These are phyloP conservation scores for Muscicapa striata DNA, from an alignment of 2,797 vertebrate genomes.

Conservation along the genomic window DNA sequence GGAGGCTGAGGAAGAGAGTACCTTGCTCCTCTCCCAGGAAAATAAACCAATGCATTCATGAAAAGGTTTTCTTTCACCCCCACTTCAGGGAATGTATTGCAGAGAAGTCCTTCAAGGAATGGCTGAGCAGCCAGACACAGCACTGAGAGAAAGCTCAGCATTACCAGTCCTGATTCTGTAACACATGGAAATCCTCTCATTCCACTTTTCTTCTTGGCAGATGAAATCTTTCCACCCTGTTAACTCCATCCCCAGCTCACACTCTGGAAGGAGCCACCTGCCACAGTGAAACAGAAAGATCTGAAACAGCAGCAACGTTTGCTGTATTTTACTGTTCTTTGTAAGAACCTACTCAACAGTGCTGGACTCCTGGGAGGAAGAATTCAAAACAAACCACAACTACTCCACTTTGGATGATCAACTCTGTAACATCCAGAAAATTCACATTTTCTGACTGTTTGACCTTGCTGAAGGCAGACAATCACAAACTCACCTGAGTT, in stretches of 20 bases:
- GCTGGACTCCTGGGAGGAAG: neutral
- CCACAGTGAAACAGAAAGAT: neutral
- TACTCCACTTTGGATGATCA: neutral
- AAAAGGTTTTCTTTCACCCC: neutral
- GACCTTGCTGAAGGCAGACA: neutral
- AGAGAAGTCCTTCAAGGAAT: neutral
- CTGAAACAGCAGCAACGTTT: neutral
- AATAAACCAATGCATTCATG: neutral
- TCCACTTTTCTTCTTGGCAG: neutral
- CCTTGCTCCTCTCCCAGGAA: neutral
- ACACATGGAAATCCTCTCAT: neutral
- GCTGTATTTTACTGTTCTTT: neutral
- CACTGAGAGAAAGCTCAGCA: neutral
- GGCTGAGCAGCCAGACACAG: neutral
- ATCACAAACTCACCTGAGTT: conserved; percentile 86
- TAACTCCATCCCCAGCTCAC: neutral
- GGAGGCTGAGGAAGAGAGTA: neutral
- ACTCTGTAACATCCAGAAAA: neutral
- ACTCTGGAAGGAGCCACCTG: neutral
- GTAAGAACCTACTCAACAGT: neutral
- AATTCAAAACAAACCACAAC: neutral
- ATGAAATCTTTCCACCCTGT: neutral
- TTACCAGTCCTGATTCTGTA: neutral
- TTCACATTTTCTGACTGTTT: neutral
- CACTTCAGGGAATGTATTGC: neutral